Evolutionary conservation across 2,888 invertebrate genomes (phyloP).

Genomic region (Agonopterix arenella): DNA sequence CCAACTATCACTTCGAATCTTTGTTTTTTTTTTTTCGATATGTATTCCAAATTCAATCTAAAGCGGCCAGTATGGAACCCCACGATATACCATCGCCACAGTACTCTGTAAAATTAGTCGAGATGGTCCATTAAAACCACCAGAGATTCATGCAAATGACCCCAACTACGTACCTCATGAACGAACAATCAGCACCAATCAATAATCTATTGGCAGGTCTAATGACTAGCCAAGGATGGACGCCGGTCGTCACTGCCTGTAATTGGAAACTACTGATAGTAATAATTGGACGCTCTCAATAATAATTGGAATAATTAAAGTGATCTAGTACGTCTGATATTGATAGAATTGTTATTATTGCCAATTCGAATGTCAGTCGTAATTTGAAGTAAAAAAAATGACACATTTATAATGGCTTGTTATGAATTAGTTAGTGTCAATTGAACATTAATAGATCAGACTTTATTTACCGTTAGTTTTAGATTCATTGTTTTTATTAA

Average conservation of each 20-base stretch:
- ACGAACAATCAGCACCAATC: conserved; percentile 73
- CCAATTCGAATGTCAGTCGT: neutral
- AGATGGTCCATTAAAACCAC: conserved; percentile 58
- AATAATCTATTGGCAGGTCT: conserved; percentile 72
- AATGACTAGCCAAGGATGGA: conserved; percentile 71
- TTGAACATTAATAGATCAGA: no score
- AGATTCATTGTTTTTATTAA: no score
- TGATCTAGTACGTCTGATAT: conserved; percentile 24
- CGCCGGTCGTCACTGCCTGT: conserved; percentile 41
- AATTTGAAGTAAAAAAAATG: neutral
- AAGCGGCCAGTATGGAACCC: no score
- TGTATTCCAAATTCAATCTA: no score
- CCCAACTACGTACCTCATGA: conserved; percentile 38
- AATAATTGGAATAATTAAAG: conserved; percentile 67
- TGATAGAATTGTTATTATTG: conserved; percentile 24
- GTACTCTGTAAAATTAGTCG: conserved; percentile 59
- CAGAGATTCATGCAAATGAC: conserved; percentile 70
- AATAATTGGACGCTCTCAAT: conserved; percentile 54
- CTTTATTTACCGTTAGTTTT: no score
- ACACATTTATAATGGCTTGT: neutral
- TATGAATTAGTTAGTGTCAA: no score
- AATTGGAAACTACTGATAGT: conserved; percentile 51
- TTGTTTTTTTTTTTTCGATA: no score
- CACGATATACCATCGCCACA: no score
- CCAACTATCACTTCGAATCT: no score